Base-by-base conservation (phyloP, 2,888 invertebrate species). In the Drosophila differens region DNA sequence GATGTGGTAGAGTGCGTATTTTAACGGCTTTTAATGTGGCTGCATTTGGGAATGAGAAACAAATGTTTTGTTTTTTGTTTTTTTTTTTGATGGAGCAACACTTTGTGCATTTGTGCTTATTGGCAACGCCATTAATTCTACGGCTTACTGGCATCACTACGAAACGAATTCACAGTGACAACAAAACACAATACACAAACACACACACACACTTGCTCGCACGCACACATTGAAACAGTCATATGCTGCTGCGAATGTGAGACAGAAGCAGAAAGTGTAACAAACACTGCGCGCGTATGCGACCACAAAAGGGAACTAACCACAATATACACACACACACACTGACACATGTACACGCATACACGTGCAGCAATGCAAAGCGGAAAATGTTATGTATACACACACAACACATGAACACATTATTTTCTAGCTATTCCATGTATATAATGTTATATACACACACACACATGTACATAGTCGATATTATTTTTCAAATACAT, bases 131-230 rank as follows among this genome's bases (percentile, higher is more conserved):
- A 57, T 32, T 30, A 44, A 35, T 9, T 39, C 35, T 51, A 64
- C 44, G 35, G n/a, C 62, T 69, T 44, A 47, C 60, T 73, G 86
- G 79, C 83, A 91, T 75, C 91, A 74, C 89, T 83, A 75, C 47
- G 47, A 66, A 70, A 85, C 86, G 85, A 84, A 83, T 67, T 73
- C 82, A 85, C 74, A 75, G 83, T 81, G 81, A 86, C 80, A 88
- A 85, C 85, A 86, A 91, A 83, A 75, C 74, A 61, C 70, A 47
- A 76, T 72, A 89, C 47, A 70, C 28, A 62, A 33, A 28, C 41
- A 68, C 52, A 74, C 49, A 47, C 25, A 69, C 47, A 66, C 30
- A 67, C 25, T 63, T 53, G 55, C 49, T 57, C 62, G 49, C 35
- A 53, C 35, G 61, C 66, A 65, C 52, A 49, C 32, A 22, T 44